Evolutionary conservation across 2,113 vertebrate species (phyloP), one percentile per base, ranked within the genome.

Genomic region (Carlito syrichta): DNA sequence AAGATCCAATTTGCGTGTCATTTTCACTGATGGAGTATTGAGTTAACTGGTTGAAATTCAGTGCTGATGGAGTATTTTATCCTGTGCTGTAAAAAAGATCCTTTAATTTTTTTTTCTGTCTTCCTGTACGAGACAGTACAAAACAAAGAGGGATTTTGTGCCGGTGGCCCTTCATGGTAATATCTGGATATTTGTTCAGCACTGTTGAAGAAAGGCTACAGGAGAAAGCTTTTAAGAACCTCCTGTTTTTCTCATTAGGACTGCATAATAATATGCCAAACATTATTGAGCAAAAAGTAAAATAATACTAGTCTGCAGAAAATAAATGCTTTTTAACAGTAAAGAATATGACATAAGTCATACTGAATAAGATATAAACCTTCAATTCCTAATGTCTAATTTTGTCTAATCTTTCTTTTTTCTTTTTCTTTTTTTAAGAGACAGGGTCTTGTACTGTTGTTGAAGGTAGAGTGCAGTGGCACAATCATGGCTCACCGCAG

Each of bases 1-100:
- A 90, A 95, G 81, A 83, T 94, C 95, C 93, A 97, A 98, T 96
- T 90, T 96, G 79, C 16, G 86, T 97, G 96, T 97, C 96, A 96
- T 84, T 96, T 97, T 79, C 98, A 95, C 93, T 89, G 93, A 82
- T 0, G 1, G 78, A 86, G 35, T 62, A 90, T 73, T 93, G 79
- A 97, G 62, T 96, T 96, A 97, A 97, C 93, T 95, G 62, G 95
- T 43, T 95, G 91, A 96, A 96, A 97, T 97, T 96, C 93, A 92
- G 93, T 58, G 79, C 94, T 92, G 78, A 96, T 93, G 62, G 48
- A 86, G 52, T 68, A 89, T 90, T 94, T 96, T 86, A 78, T 94
- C 89, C 83, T 40, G 27, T 84, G 86, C 83, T 30, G 22, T 58
- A 88, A 93, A 97, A 97, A 38, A 58, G 45, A 50, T 45, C 14